phyloP scores from a whole-genome alignment of 1,140 invertebrate species.

The Aphaenogaster floridana region DNA sequence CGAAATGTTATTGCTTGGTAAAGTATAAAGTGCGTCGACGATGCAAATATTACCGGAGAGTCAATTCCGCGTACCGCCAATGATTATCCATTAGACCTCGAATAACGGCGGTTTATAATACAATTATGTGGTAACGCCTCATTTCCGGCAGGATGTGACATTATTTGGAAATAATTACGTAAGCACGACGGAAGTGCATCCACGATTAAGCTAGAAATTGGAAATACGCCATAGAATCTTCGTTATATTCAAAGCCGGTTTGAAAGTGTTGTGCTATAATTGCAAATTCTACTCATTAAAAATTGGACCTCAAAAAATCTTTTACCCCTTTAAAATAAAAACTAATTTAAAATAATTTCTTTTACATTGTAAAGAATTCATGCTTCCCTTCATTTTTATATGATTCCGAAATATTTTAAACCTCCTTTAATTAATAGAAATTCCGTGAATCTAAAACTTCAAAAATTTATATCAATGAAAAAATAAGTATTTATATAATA shows the following conservation, averaged over 20 bases:
- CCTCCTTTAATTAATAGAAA: background rate
- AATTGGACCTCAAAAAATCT: background rate
- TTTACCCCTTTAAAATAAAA: background rate
- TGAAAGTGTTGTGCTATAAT: background rate
- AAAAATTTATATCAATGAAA: background rate
- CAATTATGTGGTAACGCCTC: conserved; percentile 44
- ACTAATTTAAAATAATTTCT: background rate
- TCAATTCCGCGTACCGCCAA: conserved; percentile 37
- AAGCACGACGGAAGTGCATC: conserved; percentile 28
- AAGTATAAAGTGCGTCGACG: background rate
- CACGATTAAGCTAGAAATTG: conserved; percentile 42
- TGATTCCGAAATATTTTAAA: background rate
- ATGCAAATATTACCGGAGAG: conserved; percentile 42
- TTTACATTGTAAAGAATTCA: background rate
- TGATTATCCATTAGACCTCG: conserved; percentile 51
- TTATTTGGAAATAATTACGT: conserved; percentile 59
- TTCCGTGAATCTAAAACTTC: background rate
- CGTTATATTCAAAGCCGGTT: background rate
- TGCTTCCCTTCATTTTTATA: background rate
- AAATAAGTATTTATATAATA: conserved; percentile 3
- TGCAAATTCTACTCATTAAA: background rate
- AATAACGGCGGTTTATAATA: conserved; percentile 58
- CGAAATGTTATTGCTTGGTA: background rate
- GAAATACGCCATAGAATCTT: conserved; percentile 6
- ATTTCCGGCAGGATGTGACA: conserved; percentile 38